phyloP scores from a whole-genome alignment of 2,797 vertebrate genomes.

The Malurus leucopterus region DNA sequence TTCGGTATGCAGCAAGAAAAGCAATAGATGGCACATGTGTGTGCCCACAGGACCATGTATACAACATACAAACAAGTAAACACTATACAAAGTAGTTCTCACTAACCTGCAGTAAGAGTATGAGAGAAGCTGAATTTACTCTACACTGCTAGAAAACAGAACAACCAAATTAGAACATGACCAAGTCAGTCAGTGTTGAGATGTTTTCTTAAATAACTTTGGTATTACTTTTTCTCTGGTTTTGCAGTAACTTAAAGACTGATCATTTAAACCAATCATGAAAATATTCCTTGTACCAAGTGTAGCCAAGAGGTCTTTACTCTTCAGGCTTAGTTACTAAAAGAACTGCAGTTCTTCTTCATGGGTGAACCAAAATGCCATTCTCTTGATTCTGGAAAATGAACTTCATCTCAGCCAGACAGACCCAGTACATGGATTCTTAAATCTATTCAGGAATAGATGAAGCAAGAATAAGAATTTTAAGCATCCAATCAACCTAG shows the following conservation, averaged over 20 bases:
- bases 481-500: background rate
- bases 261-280: background rate
- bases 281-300: background rate
- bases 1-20: background rate
- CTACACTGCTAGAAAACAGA: background rate
- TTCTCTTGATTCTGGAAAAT: background rate
- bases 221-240: background rate
- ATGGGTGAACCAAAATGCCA: background rate
- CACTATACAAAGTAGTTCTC: background rate
- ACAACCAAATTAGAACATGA: slow-evolving; percentile 11
- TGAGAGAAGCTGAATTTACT: background rate
- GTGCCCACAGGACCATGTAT: background rate
- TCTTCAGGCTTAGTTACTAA: background rate
- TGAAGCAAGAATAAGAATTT: background rate
- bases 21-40: rapidly evolving
- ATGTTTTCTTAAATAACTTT: slow-evolving; percentile 25
- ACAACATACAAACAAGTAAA: background rate
- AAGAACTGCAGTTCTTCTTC: background rate
- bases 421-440: background rate
- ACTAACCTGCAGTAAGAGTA: background rate
- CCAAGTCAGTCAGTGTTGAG: background rate
- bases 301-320: background rate
- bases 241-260: background rate
- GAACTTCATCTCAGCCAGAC: background rate
- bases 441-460: background rate